These are phyloP conservation scores for Cyprinodon diabolis DNA, from an alignment of 2,797 vertebrate species.

Conservation along the genomic window DNA sequence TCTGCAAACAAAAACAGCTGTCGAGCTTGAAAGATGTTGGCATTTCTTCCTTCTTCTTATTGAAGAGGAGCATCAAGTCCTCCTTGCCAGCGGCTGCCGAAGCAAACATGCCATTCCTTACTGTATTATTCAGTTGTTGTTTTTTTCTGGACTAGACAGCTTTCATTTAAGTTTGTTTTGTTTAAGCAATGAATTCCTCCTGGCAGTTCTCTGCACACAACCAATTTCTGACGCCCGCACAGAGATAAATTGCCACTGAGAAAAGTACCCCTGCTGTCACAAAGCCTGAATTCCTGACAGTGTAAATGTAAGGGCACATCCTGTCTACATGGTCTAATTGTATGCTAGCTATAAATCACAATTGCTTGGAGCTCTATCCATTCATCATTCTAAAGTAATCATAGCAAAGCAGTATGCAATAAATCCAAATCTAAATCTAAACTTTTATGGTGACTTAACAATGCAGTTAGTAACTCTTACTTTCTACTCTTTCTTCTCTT, in stretches of 20 bases:
- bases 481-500: not conserved
- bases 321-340: conserved; percentile 60
- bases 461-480: not conserved
- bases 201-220: conserved; percentile 62
- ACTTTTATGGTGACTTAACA: conserved; percentile 27
- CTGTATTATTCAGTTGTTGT: conserved; percentile 61
- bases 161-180: conserved; percentile 63
- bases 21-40: conserved; percentile 14
- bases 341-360: conserved; percentile 54
- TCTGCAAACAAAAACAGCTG: conserved; percentile 16
- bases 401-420: conserved; percentile 42
- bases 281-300: conserved; percentile 63
- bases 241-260: conserved; percentile 59
- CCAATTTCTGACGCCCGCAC: conserved; percentile 53
- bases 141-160: conserved; percentile 45
- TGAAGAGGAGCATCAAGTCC: conserved; percentile 32
- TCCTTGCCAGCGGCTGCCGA: conserved; percentile 28
- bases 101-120: conserved; percentile 58
- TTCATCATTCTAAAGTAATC: conserved; percentile 50
- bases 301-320: conserved; percentile 60
- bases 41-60: conserved; percentile 39
- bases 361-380: conserved; percentile 24
- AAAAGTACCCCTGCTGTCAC: conserved; percentile 43
- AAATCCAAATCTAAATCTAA: conserved; percentile 34
- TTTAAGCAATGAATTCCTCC: conserved; percentile 60